Evolutionary conservation across 2,888 invertebrate species (phyloP), one percentile per base, ranked within the genome.

Genomic region (Mactromeris polynyma): DNA sequence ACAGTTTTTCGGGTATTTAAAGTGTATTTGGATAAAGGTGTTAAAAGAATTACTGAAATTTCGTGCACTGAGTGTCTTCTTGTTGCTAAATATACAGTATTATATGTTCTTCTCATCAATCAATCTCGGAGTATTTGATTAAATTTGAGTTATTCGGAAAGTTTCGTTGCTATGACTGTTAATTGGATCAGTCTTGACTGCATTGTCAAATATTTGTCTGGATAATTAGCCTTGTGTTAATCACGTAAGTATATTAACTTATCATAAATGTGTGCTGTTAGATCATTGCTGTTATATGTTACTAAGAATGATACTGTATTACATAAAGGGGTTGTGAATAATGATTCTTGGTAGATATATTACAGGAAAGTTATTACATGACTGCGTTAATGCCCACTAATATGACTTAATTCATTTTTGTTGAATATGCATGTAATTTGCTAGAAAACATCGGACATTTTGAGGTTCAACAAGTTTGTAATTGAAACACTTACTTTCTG

Each of bases 11-110:
- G 73, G 73, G 73, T 73, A 26, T 33, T 73, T 73, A 36, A 73
- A 73, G 73, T 73, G 73, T 73, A 73, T 36, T 73, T 33, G 0
- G 73, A 73, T 73, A 73, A 36, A 33, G 36, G 73, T 73, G 73
- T 73, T 33, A 73, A 36, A 36, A 69, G 11, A 36, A 33, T 31
- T 33, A 11, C 19, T 33, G 73, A 73, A 73, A 33, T 73, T 73
- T 73, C 73, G 73, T 73, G 31, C 33, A 17, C 73, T 33, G 73
- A 11, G 36, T 73, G 36, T 36, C 31, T 33, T 73, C 33, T 33
- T 73, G 73, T 36, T 73, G 73, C 36, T 73, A 36, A 73, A 73
- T 73, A 73, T 36, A 73, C 9, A 58, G n/a, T 19, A 64, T 64
- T 11, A 9, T 26, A 73, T 14, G 36, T 33, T 9, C 33, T 33